phyloP scores from a whole-genome alignment of 2,797 vertebrate genomes.

The Enteromius anoplus region DNA sequence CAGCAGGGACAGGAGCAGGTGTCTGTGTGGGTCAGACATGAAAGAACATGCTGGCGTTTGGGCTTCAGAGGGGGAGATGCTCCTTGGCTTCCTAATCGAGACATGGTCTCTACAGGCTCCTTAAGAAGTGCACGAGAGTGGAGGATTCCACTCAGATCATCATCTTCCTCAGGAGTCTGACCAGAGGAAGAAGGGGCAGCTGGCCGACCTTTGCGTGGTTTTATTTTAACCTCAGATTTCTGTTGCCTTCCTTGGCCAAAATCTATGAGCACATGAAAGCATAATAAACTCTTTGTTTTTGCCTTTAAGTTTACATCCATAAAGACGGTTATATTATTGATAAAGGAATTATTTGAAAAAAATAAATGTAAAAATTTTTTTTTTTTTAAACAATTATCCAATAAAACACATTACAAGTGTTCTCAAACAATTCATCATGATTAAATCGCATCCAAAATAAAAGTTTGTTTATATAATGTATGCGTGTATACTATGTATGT shows the following conservation, averaged over 20 bases:
- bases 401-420: background rate
- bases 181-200: slow-evolving; percentile 26
- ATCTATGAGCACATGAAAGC: slow-evolving; percentile 34
- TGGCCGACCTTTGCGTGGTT: slow-evolving; percentile 77
- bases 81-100: slow-evolving; percentile 46
- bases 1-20: slow-evolving; percentile 84
- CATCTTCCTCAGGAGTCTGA: slow-evolving; percentile 64
- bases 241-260: slow-evolving; percentile 52
- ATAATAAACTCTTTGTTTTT: background rate
- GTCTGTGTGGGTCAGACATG: slow-evolving; percentile 76
- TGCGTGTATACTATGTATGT: too few relatives aligned
- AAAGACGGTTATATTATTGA: background rate
- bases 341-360: background rate
- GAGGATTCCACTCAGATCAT: slow-evolving; percentile 78
- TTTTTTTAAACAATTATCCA: background rate
- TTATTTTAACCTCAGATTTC: slow-evolving; percentile 76
- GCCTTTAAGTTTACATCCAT: background rate
- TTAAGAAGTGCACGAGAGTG: slow-evolving; percentile 69
- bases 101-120: slow-evolving; percentile 70
- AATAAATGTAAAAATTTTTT: background rate
- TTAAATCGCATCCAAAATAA: too few relatives aligned
- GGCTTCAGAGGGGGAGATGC: slow-evolving; percentile 81
- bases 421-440: too few relatives aligned
- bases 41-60: slow-evolving; percentile 68
- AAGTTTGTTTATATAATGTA: too few relatives aligned